Base-by-base conservation (phyloP, 2,113 vertebrate species). In the Notiomystis cincta region DNA sequence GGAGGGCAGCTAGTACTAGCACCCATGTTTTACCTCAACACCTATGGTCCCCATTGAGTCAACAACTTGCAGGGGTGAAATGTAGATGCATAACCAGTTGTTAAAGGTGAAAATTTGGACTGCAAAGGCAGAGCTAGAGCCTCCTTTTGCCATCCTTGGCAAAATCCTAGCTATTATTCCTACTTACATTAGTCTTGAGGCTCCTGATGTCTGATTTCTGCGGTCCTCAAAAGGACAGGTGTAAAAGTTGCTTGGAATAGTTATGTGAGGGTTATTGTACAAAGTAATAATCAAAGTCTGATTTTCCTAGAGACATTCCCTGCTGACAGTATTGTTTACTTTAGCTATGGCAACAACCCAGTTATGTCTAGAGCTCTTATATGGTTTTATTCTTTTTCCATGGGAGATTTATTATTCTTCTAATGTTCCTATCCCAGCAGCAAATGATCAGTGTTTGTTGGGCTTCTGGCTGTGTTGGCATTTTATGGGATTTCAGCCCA, bases 161-260 rank as follows among this genome's bases (percentile, higher is more conserved):
- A 79, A 54, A 76, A 76, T 40, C 11, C 65, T 72, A 51, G 15
- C 31, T 13, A 1, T 38, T 54, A 13, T 62, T 82, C 14, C n/a
- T 66, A 2, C 3, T 1, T 16, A 4, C 7, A 0, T 35, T 33
- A 64, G n/a, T 85, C 20, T 5, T 19, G 5, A 31, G n/a, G 42
- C 47, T 70, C 84, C 8, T 70, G 42, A 19, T 75, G 6, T n/a
- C 42, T 70, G 50, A 82, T 30, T 82, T 80, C 13, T 64, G 30
- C 40, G 67, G 53, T 13, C n/a, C 22, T 56, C n/a, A 17, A 15
- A 90, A 80, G 6, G 15, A 33, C 31, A 51, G 45, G 13, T 72
- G 1, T 44, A 14, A 28, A 93, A 60, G 11, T 38, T 70, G 9
- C 21, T 54, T 37, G 37, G 10, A 88, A 48, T 60, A 62, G 38